Evolutionary conservation across 2,797 vertebrate genomes (phyloP).

Genomic region (Muraenolepis orangiensis): DNA sequence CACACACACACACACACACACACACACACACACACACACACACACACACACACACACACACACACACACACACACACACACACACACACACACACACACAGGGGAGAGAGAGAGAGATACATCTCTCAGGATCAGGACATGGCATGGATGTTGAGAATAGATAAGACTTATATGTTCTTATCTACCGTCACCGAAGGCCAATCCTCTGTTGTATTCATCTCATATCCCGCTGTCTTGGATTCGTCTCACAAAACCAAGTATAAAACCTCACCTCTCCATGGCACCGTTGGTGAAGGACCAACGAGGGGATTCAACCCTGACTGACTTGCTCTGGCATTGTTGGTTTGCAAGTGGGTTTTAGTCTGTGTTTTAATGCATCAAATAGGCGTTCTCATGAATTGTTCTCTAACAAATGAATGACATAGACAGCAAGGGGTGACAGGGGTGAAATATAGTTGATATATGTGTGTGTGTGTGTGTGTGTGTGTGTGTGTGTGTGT

Average conservation of each 20-base stretch:
- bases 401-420: not conserved
- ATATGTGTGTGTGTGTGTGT: not conserved
- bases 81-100: slow-evolving; percentile 4
- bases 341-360: not conserved
- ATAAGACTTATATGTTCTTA: slow-evolving; percentile 29
- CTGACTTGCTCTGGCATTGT: not conserved
- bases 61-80: not conserved
- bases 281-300: not conserved
- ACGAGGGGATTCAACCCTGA: not conserved
- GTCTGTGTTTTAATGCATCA: not conserved
- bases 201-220: slow-evolving; percentile 37
- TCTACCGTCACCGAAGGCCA: slow-evolving; percentile 18
- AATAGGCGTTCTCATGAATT: too few relatives aligned
- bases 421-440: not conserved
- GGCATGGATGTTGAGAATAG: not conserved
- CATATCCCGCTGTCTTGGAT: slow-evolving; percentile 12
- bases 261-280: not conserved
- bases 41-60: slow-evolving; percentile 7
- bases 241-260: not conserved
- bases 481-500: slow-evolving; percentile 4
- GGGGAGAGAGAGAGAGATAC: not conserved
- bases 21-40: slow-evolving; percentile 11
- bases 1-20: not conserved
- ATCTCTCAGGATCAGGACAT: not conserved
- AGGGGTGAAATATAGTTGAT: too few relatives aligned